Base-by-base conservation (phyloP, 1,140 invertebrate genomes). In the Latrodectus geometricus region DNA sequence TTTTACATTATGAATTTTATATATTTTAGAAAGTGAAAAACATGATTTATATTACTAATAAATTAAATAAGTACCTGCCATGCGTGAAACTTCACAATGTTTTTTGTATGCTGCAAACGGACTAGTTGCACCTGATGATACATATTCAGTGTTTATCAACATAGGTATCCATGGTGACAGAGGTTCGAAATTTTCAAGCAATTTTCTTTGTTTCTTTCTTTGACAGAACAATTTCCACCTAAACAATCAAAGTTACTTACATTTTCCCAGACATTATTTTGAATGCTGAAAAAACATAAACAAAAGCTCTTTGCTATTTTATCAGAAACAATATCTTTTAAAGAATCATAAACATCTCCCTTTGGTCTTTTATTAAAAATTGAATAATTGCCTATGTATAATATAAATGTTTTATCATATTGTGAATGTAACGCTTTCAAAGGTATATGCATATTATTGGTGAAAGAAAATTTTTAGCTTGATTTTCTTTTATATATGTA, bases 221-320 rank as follows among this genome's bases (percentile, higher is more conserved):
- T 84, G 70, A 76, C 82, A 76, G 65, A 76, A 84, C 35, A 84
- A n/a, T 76, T 54, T 84, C 82, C 82, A 84, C 15, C 82, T 84
- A 23, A 76, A 75, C 73, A 49, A 54, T 77, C 4, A 65, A 77
- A 77, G n/a, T 20, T 61, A 61, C 8, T 61, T 35, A 35, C 35
- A 35, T 35, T 35, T 35, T 35, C 35, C 5, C 35, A 35, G 35
- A 35, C 35, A 35, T 5, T 35, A 35, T 35, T 35, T 35, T 35
- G 35, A 35, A 3, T 35, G 5, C 1, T 35, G 35, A 35, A 35
- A 35, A 35, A 65, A 65, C n/a, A 61, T 4, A 15, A 15, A 15
- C 61, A 9, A 65, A 65, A 65, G n/a, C 61, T 65, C n/a, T 65
- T 65, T 65, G 61, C 9, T n/a, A 5, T 9, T 15, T 65, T 11